These are phyloP conservation scores for Indri indri DNA, from an alignment of 2,113 vertebrate genomes.

Conservation along the genomic window DNA sequence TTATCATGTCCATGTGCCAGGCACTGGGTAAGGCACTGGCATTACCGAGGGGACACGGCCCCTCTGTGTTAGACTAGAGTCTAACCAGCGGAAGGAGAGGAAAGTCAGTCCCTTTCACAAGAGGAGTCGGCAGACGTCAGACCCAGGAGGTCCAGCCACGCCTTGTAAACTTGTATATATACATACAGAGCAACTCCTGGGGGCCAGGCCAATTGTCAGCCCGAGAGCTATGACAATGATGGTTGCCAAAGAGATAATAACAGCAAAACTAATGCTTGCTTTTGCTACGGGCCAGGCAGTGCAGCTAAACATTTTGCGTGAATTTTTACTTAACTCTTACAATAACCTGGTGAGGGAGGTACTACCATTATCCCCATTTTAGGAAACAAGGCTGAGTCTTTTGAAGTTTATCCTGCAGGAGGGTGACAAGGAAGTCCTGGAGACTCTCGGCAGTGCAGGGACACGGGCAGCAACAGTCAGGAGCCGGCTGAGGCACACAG, in stretches of 20 bases:
- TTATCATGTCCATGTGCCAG: background rate
- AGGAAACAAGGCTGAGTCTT: background rate
- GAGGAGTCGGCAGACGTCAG: background rate
- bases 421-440: constrained; percentile 18
- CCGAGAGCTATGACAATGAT: background rate
- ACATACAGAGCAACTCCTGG: background rate
- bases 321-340: background rate
- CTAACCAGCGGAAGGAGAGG: background rate
- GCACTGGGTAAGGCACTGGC: background rate
- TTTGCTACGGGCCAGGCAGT: background rate
- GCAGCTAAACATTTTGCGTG: background rate
- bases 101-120: background rate
- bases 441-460: background rate
- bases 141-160: background rate
- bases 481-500: background rate
- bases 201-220: background rate
- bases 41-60: fast-evolving
- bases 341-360: background rate
- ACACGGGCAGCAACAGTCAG: background rate
- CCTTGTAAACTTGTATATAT: background rate
- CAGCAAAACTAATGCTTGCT: background rate
- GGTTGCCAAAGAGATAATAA: background rate
- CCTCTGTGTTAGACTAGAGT: background rate
- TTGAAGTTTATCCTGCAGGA: background rate
- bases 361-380: background rate